Conservation (phyloP, 2,797 vertebrate species). For the Rhyacichthys aspro region DNA sequence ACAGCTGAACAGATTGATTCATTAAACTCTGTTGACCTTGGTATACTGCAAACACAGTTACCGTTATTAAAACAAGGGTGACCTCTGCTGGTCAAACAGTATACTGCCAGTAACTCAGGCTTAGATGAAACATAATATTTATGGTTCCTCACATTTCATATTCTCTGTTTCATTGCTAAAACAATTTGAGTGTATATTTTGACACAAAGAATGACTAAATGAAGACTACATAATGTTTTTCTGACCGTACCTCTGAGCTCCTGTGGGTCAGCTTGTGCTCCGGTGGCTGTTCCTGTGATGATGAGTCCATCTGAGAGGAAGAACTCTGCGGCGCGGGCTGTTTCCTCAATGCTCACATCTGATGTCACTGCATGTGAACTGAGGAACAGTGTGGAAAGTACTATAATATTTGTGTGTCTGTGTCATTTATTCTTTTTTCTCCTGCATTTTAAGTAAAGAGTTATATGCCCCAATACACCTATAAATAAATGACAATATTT, state of each 20-base stretch:
- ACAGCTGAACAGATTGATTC: no score
- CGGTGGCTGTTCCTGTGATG: slow-evolving; percentile 85
- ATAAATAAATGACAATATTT: not conserved
- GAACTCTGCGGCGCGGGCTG: slow-evolving; percentile 83
- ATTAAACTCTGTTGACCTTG: no score
- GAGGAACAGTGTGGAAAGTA: slow-evolving; percentile 8
- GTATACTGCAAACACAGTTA: not conserved
- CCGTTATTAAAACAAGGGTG: slow-evolving; percentile 10
- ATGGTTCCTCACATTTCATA: not conserved
- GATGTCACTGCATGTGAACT: slow-evolving; percentile 87
- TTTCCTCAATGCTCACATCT: slow-evolving; percentile 83
- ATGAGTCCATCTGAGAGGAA: slow-evolving; percentile 88
- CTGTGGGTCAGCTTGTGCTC: slow-evolving; percentile 72
- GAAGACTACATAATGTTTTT: not conserved
- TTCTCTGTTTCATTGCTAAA: not conserved
- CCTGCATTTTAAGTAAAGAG: no score
- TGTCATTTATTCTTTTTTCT: no score
- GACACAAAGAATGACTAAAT: not conserved
- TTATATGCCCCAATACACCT: not conserved
- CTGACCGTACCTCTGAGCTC: slow-evolving; percentile 81
- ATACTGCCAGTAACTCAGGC: not conserved
- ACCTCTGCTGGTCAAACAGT: slow-evolving; percentile 44
- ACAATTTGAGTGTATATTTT: not conserved
- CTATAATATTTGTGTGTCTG: not conserved
- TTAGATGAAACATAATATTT: not conserved